Evolutionary conservation across 2,888 invertebrate genomes (phyloP).

Genomic region (Drosophila percnosoma): DNA sequence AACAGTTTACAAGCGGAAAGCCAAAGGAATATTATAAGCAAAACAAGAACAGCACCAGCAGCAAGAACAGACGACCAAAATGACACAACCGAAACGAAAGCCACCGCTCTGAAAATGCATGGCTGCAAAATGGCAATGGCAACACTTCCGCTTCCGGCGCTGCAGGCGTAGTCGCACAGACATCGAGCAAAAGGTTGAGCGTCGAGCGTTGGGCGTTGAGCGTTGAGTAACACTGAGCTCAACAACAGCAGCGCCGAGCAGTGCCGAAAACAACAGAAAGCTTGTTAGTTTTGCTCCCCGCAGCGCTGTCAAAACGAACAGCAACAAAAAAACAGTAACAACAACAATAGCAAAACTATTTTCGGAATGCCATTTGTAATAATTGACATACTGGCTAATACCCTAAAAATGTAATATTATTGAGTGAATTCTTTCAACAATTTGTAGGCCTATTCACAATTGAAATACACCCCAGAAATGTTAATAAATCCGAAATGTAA

Average conservation of each 20-base stretch:
- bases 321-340: slow-evolving; percentile 7
- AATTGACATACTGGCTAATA: slow-evolving; percentile 1
- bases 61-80: slow-evolving; percentile 40
- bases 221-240: slow-evolving; percentile 70
- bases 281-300: slow-evolving; percentile 70
- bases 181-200: slow-evolving; percentile 70
- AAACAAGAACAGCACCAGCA: slow-evolving; percentile 31
- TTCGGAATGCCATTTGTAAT: slow-evolving; percentile 1
- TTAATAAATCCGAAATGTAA: background rate
- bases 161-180: slow-evolving; percentile 71
- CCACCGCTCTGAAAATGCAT: slow-evolving; percentile 58
- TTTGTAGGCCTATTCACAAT: background rate
- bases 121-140: slow-evolving; percentile 78
- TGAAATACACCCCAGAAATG: background rate
- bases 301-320: slow-evolving; percentile 50
- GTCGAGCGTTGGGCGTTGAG: slow-evolving; percentile 29
- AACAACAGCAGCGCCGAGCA: slow-evolving; percentile 48
- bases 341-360: slow-evolving; percentile 22
- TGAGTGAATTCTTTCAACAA: background rate
- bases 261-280: slow-evolving; percentile 68
- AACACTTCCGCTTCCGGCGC: slow-evolving; percentile 80
- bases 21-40: slow-evolving; percentile 74
- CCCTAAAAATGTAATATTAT: background rate
- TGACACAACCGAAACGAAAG: slow-evolving; percentile 45
- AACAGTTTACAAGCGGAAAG: slow-evolving; percentile 74